Evolutionary conservation across 2,888 invertebrate species (phyloP), one percentile per base, ranked within the genome.

Genomic region (Drosophila austrosaltans): DNA sequence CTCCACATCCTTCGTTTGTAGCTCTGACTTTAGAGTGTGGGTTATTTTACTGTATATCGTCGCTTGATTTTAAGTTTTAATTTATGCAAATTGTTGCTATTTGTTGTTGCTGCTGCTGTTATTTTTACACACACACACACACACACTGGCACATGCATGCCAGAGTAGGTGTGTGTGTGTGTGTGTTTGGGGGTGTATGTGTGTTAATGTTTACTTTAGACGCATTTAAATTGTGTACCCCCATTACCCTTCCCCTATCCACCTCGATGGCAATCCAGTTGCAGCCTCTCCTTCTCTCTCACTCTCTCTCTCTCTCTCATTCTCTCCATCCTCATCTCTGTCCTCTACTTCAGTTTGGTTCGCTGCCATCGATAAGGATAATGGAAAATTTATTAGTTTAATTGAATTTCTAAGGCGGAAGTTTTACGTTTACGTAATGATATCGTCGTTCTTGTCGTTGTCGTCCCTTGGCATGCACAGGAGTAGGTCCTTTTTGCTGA

Each of bases 71-170:
- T 77, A 90, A 90, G 84, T 90, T 90, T 90, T 90, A 90, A 90
- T 90, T 89, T 90, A 90, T 90, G 90, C 90, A 90, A 90, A 90
- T 90, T 89, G 90, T 89, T 89, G 85, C 80, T 84, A 81, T 89
- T 90, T 85, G 87, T 73, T 81, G 71, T 76, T 63, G 56, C 70
- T 80, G 65, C 69, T 77, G 69, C 60, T 74, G 64, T 73, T 81
- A 77, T 78, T 74, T 71, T 79, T 79, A 76, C 70, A 74, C 74
- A 74, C 48, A 48, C 48, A 48, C 22, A 25, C 12, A 76, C 69
- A 74, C 72, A 72, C 48, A 48, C 48, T 25, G 7, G 3, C 25
- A 48, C 25, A 48, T 48, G 48, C 22, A 25, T 48, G 25, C 4
- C 10, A 48, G 8, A 36, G 36, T 36, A 6, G 30, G 30, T 30